These are phyloP conservation scores for Agrotis puta DNA, from an alignment of 2,888 invertebrate genomes.

Conservation along the genomic window DNA sequence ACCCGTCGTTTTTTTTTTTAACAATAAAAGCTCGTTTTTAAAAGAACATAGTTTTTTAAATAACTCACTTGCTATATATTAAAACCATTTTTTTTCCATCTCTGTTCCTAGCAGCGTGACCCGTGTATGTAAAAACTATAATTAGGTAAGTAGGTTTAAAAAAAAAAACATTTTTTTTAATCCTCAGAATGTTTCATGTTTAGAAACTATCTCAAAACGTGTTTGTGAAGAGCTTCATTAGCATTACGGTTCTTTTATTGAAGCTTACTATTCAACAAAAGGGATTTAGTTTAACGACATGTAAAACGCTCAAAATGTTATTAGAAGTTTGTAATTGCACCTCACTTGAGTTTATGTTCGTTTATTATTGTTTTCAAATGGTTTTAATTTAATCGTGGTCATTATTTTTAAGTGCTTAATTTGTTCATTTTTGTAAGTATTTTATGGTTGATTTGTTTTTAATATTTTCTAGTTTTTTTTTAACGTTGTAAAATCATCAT, in stretches of 20 bases:
- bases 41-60: too few relatives aligned
- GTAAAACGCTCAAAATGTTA: conserved; percentile 22
- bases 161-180: too few relatives aligned
- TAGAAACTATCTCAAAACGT: neutral
- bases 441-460: too few relatives aligned
- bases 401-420: neutral
- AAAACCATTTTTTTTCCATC: too few relatives aligned
- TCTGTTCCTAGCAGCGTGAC: too few relatives aligned
- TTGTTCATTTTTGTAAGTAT: neutral
- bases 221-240: conserved; percentile 25
- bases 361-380: conserved; percentile 2
- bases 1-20: too few relatives aligned
- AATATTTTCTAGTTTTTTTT: too few relatives aligned
- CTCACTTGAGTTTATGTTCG: conserved; percentile 17
- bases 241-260: conserved; percentile 15
- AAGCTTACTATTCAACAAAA: conserved; percentile 29
- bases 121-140: too few relatives aligned
- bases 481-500: too few relatives aligned
- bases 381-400: neutral
- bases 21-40: too few relatives aligned
- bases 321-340: conserved; percentile 29
- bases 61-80: too few relatives aligned
- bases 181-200: neutral
- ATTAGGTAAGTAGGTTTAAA: too few relatives aligned
- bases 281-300: conserved; percentile 26